Percentiles rank a stretch among this genome's conserved stretches.
Evolutionary conservation across 1,140 invertebrate species (phyloP).

Genomic region (Leptinotarsa undecemlineata): DNA sequence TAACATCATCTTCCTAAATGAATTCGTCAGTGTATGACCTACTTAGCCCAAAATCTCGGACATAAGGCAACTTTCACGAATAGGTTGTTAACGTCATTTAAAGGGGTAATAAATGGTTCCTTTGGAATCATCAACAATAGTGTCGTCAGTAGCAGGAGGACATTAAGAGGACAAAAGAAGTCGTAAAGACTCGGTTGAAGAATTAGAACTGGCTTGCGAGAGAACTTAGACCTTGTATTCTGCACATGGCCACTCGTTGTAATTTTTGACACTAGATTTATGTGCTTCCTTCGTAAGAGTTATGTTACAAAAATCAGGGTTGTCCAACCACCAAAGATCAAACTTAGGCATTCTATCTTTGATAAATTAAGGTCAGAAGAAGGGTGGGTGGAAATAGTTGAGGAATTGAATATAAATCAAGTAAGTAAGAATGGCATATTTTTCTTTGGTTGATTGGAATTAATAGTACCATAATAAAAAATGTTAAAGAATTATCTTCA

Average conservation of each 20-base stretch:
- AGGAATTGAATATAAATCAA: not conserved
- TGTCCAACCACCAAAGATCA: not conserved
- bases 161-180: constrained; percentile 5
- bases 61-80: constrained; percentile 3
- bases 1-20: constrained; percentile 3
- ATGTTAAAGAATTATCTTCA: too few relatives aligned
- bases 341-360: too few relatives aligned
- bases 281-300: not conserved
- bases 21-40: constrained; percentile 2
- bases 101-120: constrained; percentile 1
- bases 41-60: not conserved
- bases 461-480: too few relatives aligned
- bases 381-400: not conserved
- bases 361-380: not conserved
- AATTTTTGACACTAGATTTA: not conserved
- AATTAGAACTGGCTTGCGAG: not conserved
- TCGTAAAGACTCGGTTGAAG: constrained; percentile 2
- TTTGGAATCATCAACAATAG: not conserved
- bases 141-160: not conserved
- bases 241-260: not conserved
- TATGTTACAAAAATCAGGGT: not conserved
- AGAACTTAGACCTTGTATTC: not conserved
- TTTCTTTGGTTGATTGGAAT: too few relatives aligned
- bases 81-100: constrained; percentile 1
- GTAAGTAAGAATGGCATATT: not conserved